Conservation (phyloP, 2,113 vertebrate species). For the Hippolais icterina region DNA sequence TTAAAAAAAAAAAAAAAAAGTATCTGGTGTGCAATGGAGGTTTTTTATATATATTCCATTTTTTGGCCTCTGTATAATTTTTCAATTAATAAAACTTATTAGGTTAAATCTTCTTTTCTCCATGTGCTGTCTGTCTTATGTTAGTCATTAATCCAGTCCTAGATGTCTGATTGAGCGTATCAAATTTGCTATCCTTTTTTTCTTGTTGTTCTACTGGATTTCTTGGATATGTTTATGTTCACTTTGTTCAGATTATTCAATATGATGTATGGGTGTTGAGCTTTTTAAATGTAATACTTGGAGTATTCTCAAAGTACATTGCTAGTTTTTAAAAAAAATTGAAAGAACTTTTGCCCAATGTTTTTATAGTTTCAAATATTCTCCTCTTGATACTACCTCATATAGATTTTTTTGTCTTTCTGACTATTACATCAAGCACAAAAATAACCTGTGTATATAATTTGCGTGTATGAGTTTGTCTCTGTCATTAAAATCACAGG, state of each 20-base stretch:
- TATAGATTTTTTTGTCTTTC: not conserved
- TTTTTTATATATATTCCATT: not conserved
- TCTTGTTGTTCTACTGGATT: not conserved
- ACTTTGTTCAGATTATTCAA: conserved; percentile 1
- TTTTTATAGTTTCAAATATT: conserved; percentile 18
- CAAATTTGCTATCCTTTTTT: conserved; percentile 16
- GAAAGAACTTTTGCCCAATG: not conserved
- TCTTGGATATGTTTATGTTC: not conserved
- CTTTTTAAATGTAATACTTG: conserved; percentile 17
- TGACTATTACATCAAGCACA: not conserved
- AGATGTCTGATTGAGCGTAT: conserved; percentile 13
- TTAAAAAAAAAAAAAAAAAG: not conserved
- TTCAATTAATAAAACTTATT: not conserved
- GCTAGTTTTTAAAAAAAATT: not conserved
- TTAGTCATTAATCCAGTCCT: conserved; percentile 39
- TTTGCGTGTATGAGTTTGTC: not conserved
- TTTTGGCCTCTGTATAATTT: not conserved
- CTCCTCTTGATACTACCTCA: not conserved
- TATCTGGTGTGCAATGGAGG: not conserved
- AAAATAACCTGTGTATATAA: not conserved
- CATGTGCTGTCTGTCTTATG: conserved; percentile 20
- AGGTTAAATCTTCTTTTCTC: conserved; percentile 27
- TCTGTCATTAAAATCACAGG: not conserved
- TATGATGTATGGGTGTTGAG: not conserved
- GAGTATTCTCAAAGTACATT: not conserved